Conservation (phyloP, 1,140 invertebrate genomes). For the Pseudachorutes palmiensis region DNA sequence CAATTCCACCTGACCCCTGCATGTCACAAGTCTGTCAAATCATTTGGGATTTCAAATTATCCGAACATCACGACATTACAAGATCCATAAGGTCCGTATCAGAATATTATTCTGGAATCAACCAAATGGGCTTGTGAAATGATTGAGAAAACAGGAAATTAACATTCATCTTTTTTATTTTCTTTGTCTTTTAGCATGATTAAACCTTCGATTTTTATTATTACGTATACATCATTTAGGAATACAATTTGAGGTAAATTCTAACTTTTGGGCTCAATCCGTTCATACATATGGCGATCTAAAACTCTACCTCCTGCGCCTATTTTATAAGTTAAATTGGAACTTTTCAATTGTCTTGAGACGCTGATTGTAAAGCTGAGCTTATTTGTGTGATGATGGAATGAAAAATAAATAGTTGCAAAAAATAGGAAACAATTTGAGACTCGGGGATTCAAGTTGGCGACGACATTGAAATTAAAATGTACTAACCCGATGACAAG, state of each 20-base stretch:
- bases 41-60: too few species aligned
- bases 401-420: not conserved
- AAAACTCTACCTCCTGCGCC: too few species aligned
- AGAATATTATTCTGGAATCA: not conserved
- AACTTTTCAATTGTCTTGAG: too few species aligned
- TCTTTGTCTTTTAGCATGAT: not conserved
- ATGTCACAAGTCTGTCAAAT: too few species aligned
- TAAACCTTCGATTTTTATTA: not conserved
- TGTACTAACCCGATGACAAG: conserved; percentile 17
- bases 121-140: not conserved
- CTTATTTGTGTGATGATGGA: not conserved
- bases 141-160: not conserved
- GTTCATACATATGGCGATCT: too few species aligned
- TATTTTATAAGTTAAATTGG: too few species aligned
- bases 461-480: not conserved
- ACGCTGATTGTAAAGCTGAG: too few species aligned
- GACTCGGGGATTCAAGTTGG: not conserved
- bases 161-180: not conserved
- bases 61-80: too few species aligned
- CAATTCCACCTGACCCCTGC: conserved; percentile 2
- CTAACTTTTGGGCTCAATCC: too few species aligned
- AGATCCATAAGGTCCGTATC: too few species aligned
- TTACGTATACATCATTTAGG: not conserved
- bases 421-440: conserved; percentile 12
- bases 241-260: too few species aligned